These are phyloP conservation scores for Eclectus roratus DNA, from an alignment of 2,113 vertebrate genomes.

Conservation along the genomic window DNA sequence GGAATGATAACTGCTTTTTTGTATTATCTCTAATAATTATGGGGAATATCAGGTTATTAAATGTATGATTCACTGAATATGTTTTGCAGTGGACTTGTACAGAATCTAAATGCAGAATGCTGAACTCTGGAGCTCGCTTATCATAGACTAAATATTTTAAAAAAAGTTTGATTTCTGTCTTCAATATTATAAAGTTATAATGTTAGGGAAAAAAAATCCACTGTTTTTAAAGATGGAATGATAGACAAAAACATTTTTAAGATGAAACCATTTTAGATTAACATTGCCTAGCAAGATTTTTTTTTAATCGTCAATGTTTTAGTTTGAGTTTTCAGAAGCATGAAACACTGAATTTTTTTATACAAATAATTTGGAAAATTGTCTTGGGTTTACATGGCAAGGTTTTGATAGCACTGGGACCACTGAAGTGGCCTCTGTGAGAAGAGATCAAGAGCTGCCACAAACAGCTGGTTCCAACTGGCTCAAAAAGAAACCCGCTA, in stretches of 20 bases:
- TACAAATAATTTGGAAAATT: not conserved
- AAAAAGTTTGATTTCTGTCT: not conserved
- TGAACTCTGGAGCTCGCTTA: not conserved
- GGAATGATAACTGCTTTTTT: not conserved
- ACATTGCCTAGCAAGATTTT: not conserved
- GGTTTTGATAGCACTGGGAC: not conserved
- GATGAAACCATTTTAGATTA: not conserved
- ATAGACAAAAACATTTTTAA: not conserved
- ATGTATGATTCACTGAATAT: not conserved
- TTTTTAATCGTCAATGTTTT: not conserved
- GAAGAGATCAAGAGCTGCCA: not conserved
- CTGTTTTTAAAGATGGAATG: not conserved
- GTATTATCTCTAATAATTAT: not conserved
- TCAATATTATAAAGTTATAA: not conserved
- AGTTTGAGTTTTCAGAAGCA: not conserved
- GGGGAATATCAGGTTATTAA: not conserved
- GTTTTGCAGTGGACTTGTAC: not conserved
- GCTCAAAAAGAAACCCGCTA: not conserved
- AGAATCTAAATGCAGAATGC: not conserved
- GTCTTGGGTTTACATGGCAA: not conserved
- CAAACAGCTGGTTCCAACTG: accelerated
- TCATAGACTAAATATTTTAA: not conserved
- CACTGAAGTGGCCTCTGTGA: not conserved
- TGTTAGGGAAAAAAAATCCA: not conserved
- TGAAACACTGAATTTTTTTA: not conserved